These are phyloP conservation scores for Colistium nudipinnis DNA, from an alignment of 2,113 vertebrate species.

Conservation along the genomic window DNA sequence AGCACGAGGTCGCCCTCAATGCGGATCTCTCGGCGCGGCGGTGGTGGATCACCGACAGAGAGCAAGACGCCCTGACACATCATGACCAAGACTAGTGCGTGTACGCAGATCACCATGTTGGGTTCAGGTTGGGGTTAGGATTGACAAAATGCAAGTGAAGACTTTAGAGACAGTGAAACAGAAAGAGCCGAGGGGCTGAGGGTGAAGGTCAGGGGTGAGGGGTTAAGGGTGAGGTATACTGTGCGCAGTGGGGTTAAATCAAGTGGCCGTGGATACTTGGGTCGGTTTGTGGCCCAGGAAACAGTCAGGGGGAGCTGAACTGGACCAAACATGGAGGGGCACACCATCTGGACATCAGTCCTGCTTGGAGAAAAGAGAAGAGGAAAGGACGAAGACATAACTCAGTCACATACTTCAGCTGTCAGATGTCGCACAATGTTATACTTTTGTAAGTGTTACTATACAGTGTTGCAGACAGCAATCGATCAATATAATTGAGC, in stretches of 20 bases:
- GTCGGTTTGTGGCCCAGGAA: constrained; percentile 82
- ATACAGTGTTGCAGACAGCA: constrained; percentile 38
- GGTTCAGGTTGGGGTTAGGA: constrained; percentile 65
- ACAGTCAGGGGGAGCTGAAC: constrained; percentile 70
- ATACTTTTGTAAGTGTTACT: constrained; percentile 36
- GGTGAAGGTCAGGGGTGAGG: constrained; percentile 60
- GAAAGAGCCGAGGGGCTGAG: constrained; percentile 46
- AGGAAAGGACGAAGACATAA: not conserved
- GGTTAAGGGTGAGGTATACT: constrained; percentile 35
- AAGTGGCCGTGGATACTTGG: constrained; percentile 43
- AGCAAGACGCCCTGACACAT: constrained; percentile 89
- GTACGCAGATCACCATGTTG: constrained; percentile 87
- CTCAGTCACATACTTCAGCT: constrained; percentile 21
- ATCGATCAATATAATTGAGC: constrained; percentile 42
- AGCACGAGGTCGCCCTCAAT: constrained; percentile 97
- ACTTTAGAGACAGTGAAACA: constrained; percentile 59
- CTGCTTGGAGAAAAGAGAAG: constrained; percentile 76
- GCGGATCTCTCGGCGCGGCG: constrained; percentile 92
- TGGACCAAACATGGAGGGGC: constrained; percentile 76
- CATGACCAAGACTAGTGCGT: constrained; percentile 86
- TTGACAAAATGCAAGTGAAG: constrained; percentile 57
- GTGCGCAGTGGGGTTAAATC: constrained; percentile 40
- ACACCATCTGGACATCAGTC: constrained; percentile 79
- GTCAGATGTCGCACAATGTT: constrained; percentile 8
- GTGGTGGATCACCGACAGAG: constrained; percentile 88